Base-by-base conservation (phyloP, 2,113 vertebrate species). In the Stegostoma tigrinum region DNA sequence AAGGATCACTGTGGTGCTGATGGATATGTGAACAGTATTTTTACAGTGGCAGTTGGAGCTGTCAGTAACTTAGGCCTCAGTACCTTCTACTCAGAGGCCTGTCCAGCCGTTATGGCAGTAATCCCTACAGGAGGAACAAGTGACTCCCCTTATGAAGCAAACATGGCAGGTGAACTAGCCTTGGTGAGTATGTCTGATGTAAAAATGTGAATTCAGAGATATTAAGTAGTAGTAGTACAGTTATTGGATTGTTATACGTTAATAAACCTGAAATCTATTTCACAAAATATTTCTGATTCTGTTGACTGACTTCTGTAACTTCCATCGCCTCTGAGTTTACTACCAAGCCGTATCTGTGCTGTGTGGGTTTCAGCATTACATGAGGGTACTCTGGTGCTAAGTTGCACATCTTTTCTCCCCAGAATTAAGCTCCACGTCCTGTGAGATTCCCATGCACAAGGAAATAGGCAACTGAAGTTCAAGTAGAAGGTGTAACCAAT, bases 11-110 rank as follows among this genome's bases (percentile, higher is more conserved):
- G 94, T 1, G 48, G 34, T 90, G 70, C 0, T 0, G 96, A 96
- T 96, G 96, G 97, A 96, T 96, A 96, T 96, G 96, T 96, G 96
- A 97, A 96, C 78, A 96, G 96, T 97, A 96, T 97, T 97, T 96
- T 93, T 96, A 96, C 34, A 80, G 83, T 96, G 96, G 96, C 96
- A 95, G 96, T 66, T n/a, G 48, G 94, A 72, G 7, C 96, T 96
- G 91, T 96, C 68, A 12, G 90, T 87, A 96, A 96, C 1, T 0
- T 83, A 48, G 96, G n/a, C 61, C 55, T 42, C 70, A 95, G 64
- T 70, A 95, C 8, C 95, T 52, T 61, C 19, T 30, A 12, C 83
- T 96, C 83, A 27, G 72, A 83, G 75, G 95, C 17, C 78, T 89
- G 14, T 55, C 87, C 90, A 55, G 94, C 45, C 30, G 0, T 61